Evolutionary conservation across 2,113 vertebrate genomes (phyloP).

Genomic region (Albula glossodonta): DNA sequence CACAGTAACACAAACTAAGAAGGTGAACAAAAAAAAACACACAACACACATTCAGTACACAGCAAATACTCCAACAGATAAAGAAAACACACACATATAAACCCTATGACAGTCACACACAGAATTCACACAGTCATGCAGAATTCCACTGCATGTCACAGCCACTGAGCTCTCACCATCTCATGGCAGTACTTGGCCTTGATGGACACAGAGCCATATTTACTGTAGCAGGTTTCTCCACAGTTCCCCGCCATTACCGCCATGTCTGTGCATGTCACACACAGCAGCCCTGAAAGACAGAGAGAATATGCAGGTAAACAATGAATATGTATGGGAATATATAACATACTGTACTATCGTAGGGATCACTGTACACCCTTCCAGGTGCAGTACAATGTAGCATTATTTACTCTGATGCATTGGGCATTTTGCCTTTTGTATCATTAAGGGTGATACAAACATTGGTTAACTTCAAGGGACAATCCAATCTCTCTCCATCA

Average conservation of each 20-base stretch:
- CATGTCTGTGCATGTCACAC: slow-evolving; percentile 92
- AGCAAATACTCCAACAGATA: not conserved
- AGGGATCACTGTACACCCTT: too few species aligned
- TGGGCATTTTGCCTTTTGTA: too few species aligned
- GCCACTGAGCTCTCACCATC: slow-evolving; percentile 74
- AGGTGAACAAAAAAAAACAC: too few species aligned
- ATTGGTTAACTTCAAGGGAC: too few species aligned
- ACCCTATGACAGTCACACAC: too few species aligned
- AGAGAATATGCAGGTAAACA: not conserved
- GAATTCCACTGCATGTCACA: not conserved
- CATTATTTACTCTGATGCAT: not conserved
- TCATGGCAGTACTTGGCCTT: slow-evolving; percentile 91
- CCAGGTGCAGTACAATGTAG: not conserved
- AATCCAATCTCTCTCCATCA: too few species aligned
- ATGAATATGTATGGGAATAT: too few species aligned
- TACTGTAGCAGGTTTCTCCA: slow-evolving; percentile 89
- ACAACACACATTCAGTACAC: too few species aligned
- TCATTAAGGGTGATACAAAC: too few species aligned
- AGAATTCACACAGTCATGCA: too few species aligned
- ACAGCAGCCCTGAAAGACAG: slow-evolving; percentile 77
- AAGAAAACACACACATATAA: not conserved
- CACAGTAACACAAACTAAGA: too few species aligned
- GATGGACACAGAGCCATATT: slow-evolving; percentile 87
- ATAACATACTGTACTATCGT: too few species aligned
- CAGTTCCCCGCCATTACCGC: slow-evolving; percentile 89